Conservation (phyloP, 2,797 vertebrate genomes). For the Malurus splendens region DNA sequence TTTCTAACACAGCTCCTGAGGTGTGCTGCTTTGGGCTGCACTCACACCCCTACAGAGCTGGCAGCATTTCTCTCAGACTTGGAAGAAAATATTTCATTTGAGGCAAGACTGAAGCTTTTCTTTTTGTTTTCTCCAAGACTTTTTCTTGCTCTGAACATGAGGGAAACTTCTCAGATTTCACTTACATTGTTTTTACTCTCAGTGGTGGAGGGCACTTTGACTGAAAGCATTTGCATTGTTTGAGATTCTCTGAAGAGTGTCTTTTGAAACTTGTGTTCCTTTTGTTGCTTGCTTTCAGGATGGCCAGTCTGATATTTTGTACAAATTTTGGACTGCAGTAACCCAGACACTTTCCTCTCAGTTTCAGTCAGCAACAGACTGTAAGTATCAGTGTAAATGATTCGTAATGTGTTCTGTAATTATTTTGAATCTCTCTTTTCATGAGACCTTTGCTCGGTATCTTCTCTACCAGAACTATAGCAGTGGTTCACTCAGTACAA, state of each 20-base stretch:
- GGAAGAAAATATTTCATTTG: not conserved
- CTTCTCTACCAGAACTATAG: not conserved
- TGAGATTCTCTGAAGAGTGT: not conserved
- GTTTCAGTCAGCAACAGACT: slow-evolving; percentile 86
- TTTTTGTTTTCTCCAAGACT: not conserved
- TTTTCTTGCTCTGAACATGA: not conserved
- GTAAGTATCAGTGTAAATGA: slow-evolving; percentile 67
- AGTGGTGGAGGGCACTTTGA: not conserved
- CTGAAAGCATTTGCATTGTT: not conserved
- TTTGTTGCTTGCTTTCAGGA: slow-evolving; percentile 73
- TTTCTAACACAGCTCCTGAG: not conserved
- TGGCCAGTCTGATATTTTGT: slow-evolving; percentile 87
- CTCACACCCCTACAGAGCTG: not conserved
- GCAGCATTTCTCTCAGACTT: not conserved
- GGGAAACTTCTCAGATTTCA: not conserved
- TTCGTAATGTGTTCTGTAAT: not conserved
- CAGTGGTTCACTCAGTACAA: not conserved
- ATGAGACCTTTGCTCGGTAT: not conserved
- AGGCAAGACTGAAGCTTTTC: not conserved
- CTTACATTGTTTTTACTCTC: not conserved
- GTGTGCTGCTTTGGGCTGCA: not conserved
- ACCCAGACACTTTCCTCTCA: slow-evolving; percentile 84
- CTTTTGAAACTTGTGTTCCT: not conserved
- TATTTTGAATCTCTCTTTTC: not conserved
- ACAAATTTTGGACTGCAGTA: slow-evolving; percentile 89